These are phyloP conservation scores for Montipora cactus DNA, from an alignment of 64 coral and sea anemone species.

Conservation along the genomic window DNA sequence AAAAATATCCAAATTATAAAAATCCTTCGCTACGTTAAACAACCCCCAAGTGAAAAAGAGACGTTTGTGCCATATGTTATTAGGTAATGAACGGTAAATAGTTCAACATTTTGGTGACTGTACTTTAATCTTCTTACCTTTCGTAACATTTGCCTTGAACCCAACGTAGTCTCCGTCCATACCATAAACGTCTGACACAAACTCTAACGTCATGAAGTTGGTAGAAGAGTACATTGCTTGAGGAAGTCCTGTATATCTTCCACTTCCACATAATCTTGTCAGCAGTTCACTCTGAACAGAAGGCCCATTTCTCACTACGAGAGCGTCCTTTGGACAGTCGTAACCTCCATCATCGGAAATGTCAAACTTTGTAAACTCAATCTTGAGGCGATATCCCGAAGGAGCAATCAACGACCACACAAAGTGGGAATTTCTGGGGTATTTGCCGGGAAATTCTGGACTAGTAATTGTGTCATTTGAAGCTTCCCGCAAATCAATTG, in stretches of 20 bases:
- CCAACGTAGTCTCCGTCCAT: neutral
- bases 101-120: no score
- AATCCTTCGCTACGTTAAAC: no score
- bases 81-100: no score
- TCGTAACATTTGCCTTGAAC: constrained; percentile 30
- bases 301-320: constrained; percentile 8
- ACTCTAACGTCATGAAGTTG: neutral
- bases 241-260: neutral
- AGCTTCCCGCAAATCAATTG: neutral
- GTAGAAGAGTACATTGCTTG: neutral
- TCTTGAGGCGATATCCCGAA: constrained; percentile 33
- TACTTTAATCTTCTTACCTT: neutral
- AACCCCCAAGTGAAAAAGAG: no score
- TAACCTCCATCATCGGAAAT: neutral
- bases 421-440: constrained; percentile 36
- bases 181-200: neutral
- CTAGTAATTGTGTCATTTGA: constrained; percentile 1
- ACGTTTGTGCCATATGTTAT: no score
- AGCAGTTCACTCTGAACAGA: neutral
- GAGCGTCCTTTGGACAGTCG: neutral
- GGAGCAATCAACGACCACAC: constrained; percentile 22
- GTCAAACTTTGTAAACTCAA: constrained; percentile 25
- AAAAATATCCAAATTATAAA: no score
- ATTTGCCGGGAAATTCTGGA: constrained; percentile 25
- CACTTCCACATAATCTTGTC: neutral